Conservation (phyloP, 2,797 vertebrate genomes). For the Orientallactaga sibirica region DNA sequence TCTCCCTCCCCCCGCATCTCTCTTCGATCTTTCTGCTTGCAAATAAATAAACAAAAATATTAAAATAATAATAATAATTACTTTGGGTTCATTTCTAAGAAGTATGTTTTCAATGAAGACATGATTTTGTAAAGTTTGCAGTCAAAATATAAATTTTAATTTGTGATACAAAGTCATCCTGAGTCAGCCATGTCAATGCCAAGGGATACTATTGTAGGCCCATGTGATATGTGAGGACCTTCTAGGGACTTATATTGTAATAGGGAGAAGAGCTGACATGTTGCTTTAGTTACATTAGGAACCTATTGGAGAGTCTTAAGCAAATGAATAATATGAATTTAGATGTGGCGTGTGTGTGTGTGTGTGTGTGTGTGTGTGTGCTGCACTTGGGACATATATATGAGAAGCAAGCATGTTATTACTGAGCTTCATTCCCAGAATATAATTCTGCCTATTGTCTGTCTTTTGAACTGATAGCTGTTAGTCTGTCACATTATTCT, state of each 20-base stretch:
- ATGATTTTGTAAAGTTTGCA: neutral
- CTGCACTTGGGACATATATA: neutral
- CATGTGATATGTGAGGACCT: neutral
- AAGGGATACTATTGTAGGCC: neutral
- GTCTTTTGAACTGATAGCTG: neutral
- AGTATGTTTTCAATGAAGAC: neutral
- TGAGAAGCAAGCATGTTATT: neutral
- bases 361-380: neutral
- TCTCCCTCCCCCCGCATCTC: too few species aligned
- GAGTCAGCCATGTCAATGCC: neutral
- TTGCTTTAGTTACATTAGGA: neutral
- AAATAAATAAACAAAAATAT: too few species aligned
- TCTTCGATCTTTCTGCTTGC: too few species aligned
- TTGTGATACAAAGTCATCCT: neutral
- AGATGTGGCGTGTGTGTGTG: neutral
- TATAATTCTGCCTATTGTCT: neutral
- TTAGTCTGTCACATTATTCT: neutral
- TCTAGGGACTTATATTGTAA: slow-evolving; percentile 5
- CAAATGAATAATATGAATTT: neutral
- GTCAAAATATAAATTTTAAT: slow-evolving; percentile 23
- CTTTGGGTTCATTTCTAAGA: neutral
- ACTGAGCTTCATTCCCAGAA: neutral
- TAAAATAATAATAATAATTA: neutral
- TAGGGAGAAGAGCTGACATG: slow-evolving; percentile 3
- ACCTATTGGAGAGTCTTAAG: neutral